phyloP scores from a whole-genome alignment of 2,113 vertebrate genomes.

The Connochaetes taurinus region DNA sequence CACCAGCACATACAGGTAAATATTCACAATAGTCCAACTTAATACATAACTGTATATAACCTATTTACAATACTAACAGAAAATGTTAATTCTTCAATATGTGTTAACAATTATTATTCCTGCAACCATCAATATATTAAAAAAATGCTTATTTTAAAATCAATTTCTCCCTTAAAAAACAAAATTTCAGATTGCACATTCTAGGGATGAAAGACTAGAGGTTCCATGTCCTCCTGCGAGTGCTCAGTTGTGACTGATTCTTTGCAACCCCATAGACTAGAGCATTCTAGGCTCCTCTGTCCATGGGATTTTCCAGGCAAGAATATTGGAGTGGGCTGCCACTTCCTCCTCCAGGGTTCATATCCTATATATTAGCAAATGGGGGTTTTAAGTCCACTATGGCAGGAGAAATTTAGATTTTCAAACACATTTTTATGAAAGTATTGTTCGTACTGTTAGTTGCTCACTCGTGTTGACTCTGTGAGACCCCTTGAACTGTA shows the following conservation, averaged over 20 bases:
- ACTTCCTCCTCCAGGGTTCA: background rate
- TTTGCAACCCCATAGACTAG: background rate
- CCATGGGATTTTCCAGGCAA: background rate
- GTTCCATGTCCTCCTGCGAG: background rate
- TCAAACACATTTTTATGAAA: background rate
- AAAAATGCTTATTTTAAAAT: background rate
- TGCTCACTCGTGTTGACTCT: background rate
- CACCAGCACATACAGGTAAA: background rate
- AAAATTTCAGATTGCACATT: background rate
- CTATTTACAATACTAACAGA: background rate
- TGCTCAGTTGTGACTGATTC: background rate
- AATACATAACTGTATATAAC: background rate
- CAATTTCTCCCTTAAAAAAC: background rate
- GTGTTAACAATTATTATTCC: background rate
- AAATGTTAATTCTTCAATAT: background rate
- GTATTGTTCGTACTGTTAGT: background rate
- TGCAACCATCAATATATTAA: background rate
- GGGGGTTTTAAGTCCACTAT: background rate
- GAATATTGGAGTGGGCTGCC: background rate
- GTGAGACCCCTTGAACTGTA: background rate
- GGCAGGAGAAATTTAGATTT: background rate
- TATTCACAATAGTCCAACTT: background rate
- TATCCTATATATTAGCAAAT: background rate
- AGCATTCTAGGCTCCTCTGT: background rate
- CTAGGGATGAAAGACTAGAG: background rate